Conservation (phyloP, 2,888 invertebrate genomes). For the Blastobasis lacticolella region DNA sequence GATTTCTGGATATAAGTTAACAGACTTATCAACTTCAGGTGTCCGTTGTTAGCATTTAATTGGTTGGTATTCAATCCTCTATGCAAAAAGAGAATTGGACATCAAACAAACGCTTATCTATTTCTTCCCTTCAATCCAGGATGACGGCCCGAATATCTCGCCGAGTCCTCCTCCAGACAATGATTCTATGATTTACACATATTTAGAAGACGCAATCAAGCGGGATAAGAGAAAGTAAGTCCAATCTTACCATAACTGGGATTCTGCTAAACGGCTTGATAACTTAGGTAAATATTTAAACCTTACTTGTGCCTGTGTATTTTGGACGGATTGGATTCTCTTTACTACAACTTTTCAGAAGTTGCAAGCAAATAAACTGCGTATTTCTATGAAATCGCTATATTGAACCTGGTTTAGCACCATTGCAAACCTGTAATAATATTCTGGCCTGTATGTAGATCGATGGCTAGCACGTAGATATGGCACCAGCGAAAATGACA, state of each 20-base stretch:
- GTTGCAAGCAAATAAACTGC: no score
- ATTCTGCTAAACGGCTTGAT: no score
- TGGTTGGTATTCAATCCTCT: not conserved
- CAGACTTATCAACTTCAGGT: not conserved
- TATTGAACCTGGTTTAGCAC: no score
- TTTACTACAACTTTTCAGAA: no score
- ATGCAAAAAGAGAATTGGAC: not conserved
- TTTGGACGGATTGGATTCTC: no score
- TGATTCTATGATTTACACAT: slow-evolving; percentile 57
- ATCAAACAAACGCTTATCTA: not conserved
- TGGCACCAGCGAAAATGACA: no score
- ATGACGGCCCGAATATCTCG: slow-evolving; percentile 32
- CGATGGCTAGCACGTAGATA: no score
- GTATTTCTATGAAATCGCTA: no score
- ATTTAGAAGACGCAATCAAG: slow-evolving; percentile 60
- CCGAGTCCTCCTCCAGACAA: slow-evolving; percentile 43
- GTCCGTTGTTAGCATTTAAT: not conserved
- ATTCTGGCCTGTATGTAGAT: no score
- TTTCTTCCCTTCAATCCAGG: slow-evolving; percentile 6
- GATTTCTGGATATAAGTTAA: not conserved
- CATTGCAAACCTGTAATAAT: no score
- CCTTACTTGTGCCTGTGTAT: no score
- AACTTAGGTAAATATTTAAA: no score
- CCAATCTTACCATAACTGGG: not conserved
- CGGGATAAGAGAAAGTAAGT: slow-evolving; percentile 58